Evolutionary conservation across 2,113 vertebrate genomes (phyloP), one percentile per base, ranked within the genome.

Genomic region (Cervus canadensis): DNA sequence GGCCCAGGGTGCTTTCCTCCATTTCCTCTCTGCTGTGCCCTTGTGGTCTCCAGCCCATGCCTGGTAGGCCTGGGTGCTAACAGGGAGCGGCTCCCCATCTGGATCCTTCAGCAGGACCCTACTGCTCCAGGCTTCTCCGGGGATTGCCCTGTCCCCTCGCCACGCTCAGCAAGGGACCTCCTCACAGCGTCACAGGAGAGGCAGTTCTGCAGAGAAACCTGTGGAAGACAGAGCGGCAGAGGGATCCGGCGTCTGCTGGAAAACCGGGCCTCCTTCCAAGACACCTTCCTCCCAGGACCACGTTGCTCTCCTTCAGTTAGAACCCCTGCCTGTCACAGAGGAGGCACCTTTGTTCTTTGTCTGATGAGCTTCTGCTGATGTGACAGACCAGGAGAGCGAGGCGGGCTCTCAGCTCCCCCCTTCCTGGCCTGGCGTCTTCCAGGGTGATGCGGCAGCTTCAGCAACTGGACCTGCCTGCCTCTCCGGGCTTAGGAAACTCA

Each of bases 221-320:
- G 14, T 12, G 30, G 17, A 90, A 78, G 21, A 88, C 60, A 50
- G 14, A 62, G 30, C 4, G 1, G 40, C 81, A 30, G 56, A 48
- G 91, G 95, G 79, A n/a, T 33, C n/a, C 1, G 60, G 30, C 1
- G 0, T 93, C 74, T 60, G 28, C 97, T 97, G 54, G 94, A 85
- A 81, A 85, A 48, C 40, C 33, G 67, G 87, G 89, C 96, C 83
- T 85, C 94, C 50, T 0, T 56, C 94, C 92, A 92, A 88, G 64
- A 86, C 26, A 84, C 3, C 54, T 94, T 89, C 54, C 74, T 95
- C 59, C 40, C 5, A 93, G 89, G 98, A 98, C 98, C 97, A 84
- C 89, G 82, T 86, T 1, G 5, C 71, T 88, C 43, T 91, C 87
- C 96, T 97, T 64, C 3, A 28, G 17, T 28, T 94, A 33, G 89